A percentile compares a stretch with the other conserved stretches of the same genome.
Evolutionary conservation across 2,797 vertebrate species (phyloP).

Genomic region (Chelon auratus): DNA sequence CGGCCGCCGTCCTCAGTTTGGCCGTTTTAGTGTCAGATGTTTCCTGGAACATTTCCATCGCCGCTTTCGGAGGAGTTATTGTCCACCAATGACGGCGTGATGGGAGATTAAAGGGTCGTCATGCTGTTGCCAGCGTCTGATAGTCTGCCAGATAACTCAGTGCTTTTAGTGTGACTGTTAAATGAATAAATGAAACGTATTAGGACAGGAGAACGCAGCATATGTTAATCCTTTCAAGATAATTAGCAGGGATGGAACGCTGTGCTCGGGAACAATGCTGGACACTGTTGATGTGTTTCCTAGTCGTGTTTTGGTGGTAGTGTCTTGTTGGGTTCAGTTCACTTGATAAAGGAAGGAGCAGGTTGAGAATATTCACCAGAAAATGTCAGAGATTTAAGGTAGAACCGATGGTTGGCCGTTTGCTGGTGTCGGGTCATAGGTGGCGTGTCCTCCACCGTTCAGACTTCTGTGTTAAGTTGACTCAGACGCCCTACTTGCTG

Average conservation of each 20-base stretch:
- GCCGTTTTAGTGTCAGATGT: constrained; percentile 20
- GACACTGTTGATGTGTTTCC: too few relatives aligned
- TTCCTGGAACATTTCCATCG: constrained; percentile 39
- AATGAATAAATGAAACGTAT: too few relatives aligned
- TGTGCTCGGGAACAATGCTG: background rate
- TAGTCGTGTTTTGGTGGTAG: background rate
- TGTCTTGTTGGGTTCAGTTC: background rate
- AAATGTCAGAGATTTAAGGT: background rate
- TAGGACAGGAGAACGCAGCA: background rate
- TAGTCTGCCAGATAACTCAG: constrained; percentile 10
- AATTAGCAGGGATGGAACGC: background rate
- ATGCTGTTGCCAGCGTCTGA: constrained; percentile 32
- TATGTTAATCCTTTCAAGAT: background rate
- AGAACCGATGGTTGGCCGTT: too few relatives aligned
- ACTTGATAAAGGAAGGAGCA: background rate
- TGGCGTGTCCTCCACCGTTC: too few relatives aligned
- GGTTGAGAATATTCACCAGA: too few relatives aligned
- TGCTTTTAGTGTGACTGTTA: background rate
- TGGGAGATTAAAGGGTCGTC: constrained; percentile 26
- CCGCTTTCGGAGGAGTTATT: constrained; percentile 35
- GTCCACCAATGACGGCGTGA: constrained; percentile 5
- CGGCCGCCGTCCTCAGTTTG: constrained; percentile 35
- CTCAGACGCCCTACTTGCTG: too few relatives aligned
- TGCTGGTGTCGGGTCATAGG: too few relatives aligned
- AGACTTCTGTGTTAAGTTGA: too few relatives aligned